Evolutionary conservation across 2,797 vertebrate genomes (phyloP), one percentile per base, ranked within the genome.

Genomic region (Chelmon rostratus): DNA sequence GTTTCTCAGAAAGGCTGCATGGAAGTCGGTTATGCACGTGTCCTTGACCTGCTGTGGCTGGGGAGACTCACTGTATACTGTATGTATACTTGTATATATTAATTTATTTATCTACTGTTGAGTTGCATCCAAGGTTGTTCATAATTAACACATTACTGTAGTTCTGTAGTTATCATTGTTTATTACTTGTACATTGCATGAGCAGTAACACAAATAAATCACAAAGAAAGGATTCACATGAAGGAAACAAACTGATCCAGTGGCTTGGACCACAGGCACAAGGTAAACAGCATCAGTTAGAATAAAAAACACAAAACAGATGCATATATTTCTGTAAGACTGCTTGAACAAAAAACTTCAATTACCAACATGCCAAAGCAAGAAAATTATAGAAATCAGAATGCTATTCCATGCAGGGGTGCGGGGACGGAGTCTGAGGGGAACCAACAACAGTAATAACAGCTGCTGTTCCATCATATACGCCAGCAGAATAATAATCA

Each of bases 401-500:
- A 59, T 35, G 44, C 8, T 49, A 5, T 63, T 85, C 33, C 46
- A 68, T 3, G 13, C 62, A 47, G 57, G 35, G 49, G 37, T 49
- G 42, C 0, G 6, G 77, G 68, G 73, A 84, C 47, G 25, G 82
- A 86, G 71, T 76, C 59, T 11, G 72, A 33, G 67, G 38, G 68
- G 61, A 80, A 82, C 71, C 68, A 68, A 81, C 86, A 68, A 71
- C 85, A 67, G 74, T 87, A 86, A 88, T 87, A 91, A 92, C 84
- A 92, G 91, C 85, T 90, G 91, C 83, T 73, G 79, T 88, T 90
- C 82, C 73, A 78, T 79, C 73, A 64, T 53, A 78, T 21, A 83
- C 71, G 53, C 88, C 79, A 33, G 74, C 70, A 82, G 91, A 94
- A 94, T 93, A 89, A 88, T 78, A 94, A 94, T 89, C 89, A 93